Evolutionary conservation across 2,797 vertebrate genomes (phyloP).

Genomic region (Paramormyrops hopkinsi): DNA sequence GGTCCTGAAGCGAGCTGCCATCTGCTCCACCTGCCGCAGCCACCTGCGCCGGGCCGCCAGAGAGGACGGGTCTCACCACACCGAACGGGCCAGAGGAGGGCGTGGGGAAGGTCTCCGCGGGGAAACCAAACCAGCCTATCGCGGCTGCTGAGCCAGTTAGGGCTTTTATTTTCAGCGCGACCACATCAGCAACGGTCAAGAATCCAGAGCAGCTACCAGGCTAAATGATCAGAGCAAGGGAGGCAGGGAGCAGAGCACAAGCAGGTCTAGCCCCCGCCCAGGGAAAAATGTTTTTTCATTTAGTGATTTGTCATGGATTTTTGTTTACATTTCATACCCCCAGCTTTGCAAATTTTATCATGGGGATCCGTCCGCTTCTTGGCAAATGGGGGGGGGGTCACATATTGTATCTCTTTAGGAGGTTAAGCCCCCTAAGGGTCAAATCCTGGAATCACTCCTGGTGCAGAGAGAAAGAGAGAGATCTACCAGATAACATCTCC

Average conservation of each 20-base stretch:
- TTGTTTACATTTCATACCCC: background rate
- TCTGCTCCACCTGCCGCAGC: background rate
- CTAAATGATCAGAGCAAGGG: background rate
- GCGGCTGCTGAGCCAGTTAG: background rate
- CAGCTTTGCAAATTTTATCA: background rate
- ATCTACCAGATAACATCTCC: background rate
- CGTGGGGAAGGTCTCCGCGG: background rate
- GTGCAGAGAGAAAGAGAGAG: background rate
- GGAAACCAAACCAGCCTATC: background rate
- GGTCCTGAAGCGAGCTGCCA: background rate
- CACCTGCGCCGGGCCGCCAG: background rate
- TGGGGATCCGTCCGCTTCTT: background rate
- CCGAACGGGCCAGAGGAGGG: background rate
- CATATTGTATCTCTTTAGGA: background rate
- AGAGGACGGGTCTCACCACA: background rate
- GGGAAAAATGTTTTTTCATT: background rate
- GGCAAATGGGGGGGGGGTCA: background rate
- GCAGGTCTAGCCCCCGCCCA: background rate
- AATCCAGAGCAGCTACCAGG: background rate
- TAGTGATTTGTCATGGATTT: background rate
- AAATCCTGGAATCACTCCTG: no score
- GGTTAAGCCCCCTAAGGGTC: background rate
- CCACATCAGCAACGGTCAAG: background rate
- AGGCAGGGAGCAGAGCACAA: background rate
- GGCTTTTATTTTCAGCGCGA: background rate